Evolutionary conservation across 2,113 vertebrate genomes (phyloP).

Genomic region (Lampris megalopsis): DNA sequence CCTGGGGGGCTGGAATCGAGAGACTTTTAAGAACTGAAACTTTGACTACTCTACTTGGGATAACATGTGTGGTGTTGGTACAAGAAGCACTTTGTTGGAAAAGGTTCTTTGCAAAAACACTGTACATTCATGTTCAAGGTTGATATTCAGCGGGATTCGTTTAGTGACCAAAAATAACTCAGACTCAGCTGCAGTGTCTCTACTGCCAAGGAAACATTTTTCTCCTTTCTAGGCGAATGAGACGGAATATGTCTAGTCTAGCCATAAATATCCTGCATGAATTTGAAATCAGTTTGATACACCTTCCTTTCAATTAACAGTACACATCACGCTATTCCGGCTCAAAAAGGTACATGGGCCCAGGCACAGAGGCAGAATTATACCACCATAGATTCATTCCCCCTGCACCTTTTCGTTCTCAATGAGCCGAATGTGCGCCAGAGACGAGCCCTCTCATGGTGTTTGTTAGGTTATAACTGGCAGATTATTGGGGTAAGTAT

Average conservation of each 20-base stretch:
- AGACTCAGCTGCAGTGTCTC: slow-evolving; percentile 29
- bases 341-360: slow-evolving; percentile 31
- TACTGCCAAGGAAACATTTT: slow-evolving; percentile 50
- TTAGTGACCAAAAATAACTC: slow-evolving; percentile 59
- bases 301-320: slow-evolving; percentile 61
- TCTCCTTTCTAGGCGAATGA: slow-evolving; percentile 52
- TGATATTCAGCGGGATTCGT: slow-evolving; percentile 49
- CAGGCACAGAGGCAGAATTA: slow-evolving; percentile 5
- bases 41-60: slow-evolving; percentile 38
- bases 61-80: slow-evolving; percentile 39
- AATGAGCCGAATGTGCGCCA: slow-evolving; percentile 25
- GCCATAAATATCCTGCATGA: slow-evolving; percentile 39
- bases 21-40: slow-evolving; percentile 54
- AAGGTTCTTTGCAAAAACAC: slow-evolving; percentile 29
- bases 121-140: slow-evolving; percentile 43
- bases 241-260: slow-evolving; percentile 47
- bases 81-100: slow-evolving; percentile 37
- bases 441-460: slow-evolving; percentile 16
- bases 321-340: slow-evolving; percentile 29
- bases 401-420: neutral
- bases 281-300: slow-evolving; percentile 60
- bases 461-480: slow-evolving; percentile 58
- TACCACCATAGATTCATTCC: neutral
- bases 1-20: slow-evolving; percentile 35
- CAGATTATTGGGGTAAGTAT: slow-evolving; percentile 64